These are phyloP conservation scores for Saxidomus purpurata DNA, from an alignment of 1,140 invertebrate genomes.

Conservation along the genomic window DNA sequence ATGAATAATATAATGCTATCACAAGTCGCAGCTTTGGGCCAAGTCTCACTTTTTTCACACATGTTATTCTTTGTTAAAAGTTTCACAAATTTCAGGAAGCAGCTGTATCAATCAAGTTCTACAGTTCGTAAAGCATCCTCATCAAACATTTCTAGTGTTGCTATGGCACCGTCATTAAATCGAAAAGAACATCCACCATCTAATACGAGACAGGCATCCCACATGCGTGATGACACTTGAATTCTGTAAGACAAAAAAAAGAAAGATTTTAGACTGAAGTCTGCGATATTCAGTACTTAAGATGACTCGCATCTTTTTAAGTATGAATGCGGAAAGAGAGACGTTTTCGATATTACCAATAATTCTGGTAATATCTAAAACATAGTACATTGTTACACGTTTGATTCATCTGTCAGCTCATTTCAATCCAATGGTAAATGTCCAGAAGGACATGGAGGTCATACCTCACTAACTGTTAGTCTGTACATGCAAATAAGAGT, in stretches of 20 bases:
- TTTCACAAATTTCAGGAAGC: too few species aligned
- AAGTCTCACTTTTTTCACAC: too few species aligned
- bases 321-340: too few species aligned
- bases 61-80: background rate
- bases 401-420: too few species aligned
- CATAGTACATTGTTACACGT: too few species aligned
- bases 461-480: too few species aligned
- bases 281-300: background rate
- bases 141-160: conserved; percentile 93
- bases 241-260: conserved; percentile 87
- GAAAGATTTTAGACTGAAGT: background rate
- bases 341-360: too few species aligned
- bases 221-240: conserved; percentile 95
- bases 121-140: conserved; percentile 96
- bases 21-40: background rate
- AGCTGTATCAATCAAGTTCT: conserved; percentile 77
- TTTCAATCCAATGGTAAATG: too few species aligned
- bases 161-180: conserved; percentile 97
- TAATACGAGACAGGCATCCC: conserved; percentile 97
- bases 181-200: conserved; percentile 97
- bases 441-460: too few species aligned
- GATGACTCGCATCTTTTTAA: too few species aligned
- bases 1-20: background rate
- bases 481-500: too few species aligned
- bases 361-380: too few species aligned